Evolutionary conservation across 1,140 invertebrate genomes (phyloP), one percentile per base, ranked within the genome.

Genomic region (Apocrypta bakeri): DNA sequence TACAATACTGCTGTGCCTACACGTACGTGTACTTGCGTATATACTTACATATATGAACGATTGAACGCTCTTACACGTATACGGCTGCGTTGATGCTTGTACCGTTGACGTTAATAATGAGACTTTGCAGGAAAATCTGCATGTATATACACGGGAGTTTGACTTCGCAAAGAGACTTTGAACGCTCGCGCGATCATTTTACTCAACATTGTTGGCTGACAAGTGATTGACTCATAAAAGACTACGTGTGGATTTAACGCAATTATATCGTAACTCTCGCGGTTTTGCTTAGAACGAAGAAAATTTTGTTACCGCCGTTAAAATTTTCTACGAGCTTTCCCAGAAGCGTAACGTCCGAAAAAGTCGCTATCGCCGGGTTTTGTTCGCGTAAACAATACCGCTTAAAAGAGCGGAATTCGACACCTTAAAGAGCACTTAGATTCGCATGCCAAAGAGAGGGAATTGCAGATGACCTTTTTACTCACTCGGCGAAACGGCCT

Each of bases 401-500:
- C 48, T 56, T n/a, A 66, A 66, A 66, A 66, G 27, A 66, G 11
- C 14, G 31, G 27, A 37, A 71, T 71, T 71, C 37, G 25, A 27
- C 25, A 31, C 29, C 29, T n/a, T 37, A n/a, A 31, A 17, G 31
- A 37, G 31, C 68, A 37, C 48, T 56, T 56, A 56, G 21, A 17
- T 25, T 12, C 64, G 64, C 27, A 31, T 31, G 68, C 25, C 48
- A 69, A 48, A 40, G n/a, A 66, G 37, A 48, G 68, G 37, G 6
- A 48, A 68, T 21, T 7, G 63, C 4, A 27, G 27, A 6, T 33
- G 71, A 81, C 79, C 79, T 66, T 73, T 66, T 81, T 81, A 81
- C 31, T 64, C 71, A 37, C 37, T 8, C 33, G 7, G 71, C 71
- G 71, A n/a, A 17, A 81, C 79, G 79, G 73, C 79, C 79, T 81